Conservation (phyloP, 2,113 vertebrate genomes). For the Aepyceros melampus region DNA sequence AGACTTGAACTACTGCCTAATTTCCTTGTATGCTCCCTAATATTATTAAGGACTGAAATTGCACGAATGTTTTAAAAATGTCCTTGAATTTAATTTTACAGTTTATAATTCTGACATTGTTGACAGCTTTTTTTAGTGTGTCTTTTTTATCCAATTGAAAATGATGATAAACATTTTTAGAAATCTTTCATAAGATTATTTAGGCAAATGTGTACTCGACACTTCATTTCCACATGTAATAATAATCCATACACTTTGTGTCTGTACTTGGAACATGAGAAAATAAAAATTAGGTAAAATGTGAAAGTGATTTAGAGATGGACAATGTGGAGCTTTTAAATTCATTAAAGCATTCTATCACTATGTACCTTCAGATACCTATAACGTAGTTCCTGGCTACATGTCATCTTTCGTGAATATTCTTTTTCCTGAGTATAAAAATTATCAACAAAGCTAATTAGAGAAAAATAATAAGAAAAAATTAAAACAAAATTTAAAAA, state of each 20-base stretch:
- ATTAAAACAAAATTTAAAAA: too few relatives aligned
- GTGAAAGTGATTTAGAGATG: neutral
- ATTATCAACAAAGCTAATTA: neutral
- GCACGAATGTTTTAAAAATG: slow-evolving; percentile 41
- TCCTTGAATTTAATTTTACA: slow-evolving; percentile 56
- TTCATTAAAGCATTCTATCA: neutral
- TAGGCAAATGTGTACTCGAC: neutral
- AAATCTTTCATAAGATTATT: neutral
- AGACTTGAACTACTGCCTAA: slow-evolving; percentile 67
- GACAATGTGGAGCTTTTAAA: neutral
- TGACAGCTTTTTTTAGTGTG: slow-evolving; percentile 27
- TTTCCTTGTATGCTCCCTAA: slow-evolving; percentile 54
- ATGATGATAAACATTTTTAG: neutral
- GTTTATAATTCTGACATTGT: slow-evolving; percentile 48
- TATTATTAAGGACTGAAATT: slow-evolving; percentile 48
- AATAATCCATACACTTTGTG: neutral
- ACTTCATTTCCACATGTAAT: neutral
- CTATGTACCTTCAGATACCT: neutral
- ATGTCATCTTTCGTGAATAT: neutral
- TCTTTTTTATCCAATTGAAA: slow-evolving; percentile 9
- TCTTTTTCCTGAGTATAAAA: neutral
- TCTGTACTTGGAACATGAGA: neutral
- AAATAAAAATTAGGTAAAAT: neutral
- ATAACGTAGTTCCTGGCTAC: neutral
- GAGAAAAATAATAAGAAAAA: neutral